A percentile compares a stretch with the other conserved stretches of the same genome.
phyloP scores from a whole-genome alignment of 1,140 invertebrate genomes.

The Drosophila orena region DNA sequence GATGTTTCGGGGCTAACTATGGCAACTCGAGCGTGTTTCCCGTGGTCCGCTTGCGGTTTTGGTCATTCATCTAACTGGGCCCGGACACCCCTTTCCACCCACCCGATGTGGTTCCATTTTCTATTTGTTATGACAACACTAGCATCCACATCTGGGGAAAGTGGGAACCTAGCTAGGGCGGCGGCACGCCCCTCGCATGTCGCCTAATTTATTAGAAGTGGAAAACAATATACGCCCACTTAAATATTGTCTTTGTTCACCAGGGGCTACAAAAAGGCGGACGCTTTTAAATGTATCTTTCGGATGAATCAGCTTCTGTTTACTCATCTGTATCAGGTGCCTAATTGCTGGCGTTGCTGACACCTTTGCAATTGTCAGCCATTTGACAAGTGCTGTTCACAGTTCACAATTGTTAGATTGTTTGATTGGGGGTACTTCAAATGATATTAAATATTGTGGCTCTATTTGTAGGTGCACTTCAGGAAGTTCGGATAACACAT shows the following conservation, averaged over 20 bases:
- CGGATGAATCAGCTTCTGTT: constrained; percentile 14
- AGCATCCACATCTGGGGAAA: constrained; percentile 48
- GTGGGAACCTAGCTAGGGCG: constrained; percentile 35
- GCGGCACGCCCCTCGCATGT: constrained; percentile 41
- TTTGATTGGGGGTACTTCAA: background rate
- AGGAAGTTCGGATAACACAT: background rate
- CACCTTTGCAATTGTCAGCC: constrained; percentile 15
- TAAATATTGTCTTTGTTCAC: background rate
- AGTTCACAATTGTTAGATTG: background rate
- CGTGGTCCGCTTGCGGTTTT: constrained; percentile 22
- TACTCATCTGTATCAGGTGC: constrained; percentile 26
- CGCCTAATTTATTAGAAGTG: constrained; percentile 17
- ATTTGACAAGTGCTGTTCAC: constrained; percentile 12
- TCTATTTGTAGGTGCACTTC: background rate
- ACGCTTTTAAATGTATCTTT: background rate
- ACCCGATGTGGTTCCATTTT: background rate
- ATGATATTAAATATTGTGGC: background rate
- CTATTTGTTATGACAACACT: constrained; percentile 18
- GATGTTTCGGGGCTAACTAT: constrained; percentile 13
- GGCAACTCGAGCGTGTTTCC: constrained; percentile 44
- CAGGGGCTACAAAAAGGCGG: background rate
- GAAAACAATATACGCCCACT: constrained; percentile 2
- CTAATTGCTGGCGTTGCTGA: constrained; percentile 24
- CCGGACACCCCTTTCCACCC: background rate
- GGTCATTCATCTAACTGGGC: constrained; percentile 42